These are phyloP conservation scores for Gephyroberyx darwinii DNA, from an alignment of 2,797 vertebrate genomes.

Conservation along the genomic window DNA sequence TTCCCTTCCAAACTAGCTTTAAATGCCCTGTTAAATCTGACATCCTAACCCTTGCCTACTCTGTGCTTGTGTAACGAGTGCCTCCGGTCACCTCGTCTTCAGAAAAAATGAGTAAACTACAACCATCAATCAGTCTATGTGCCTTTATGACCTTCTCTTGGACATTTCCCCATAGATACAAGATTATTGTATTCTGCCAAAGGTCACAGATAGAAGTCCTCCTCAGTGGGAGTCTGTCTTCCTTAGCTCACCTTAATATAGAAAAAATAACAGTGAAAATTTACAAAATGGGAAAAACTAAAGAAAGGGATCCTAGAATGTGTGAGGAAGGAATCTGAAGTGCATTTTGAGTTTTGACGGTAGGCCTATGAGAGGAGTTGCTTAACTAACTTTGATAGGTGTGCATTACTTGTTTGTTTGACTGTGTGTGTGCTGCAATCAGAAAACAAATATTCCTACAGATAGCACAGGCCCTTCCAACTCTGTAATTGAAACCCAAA, in stretches of 20 bases:
- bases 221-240: slow-evolving; percentile 16
- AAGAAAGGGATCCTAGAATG: too few species aligned
- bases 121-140: slow-evolving; percentile 61
- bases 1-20: slow-evolving; percentile 22
- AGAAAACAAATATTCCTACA: background rate
- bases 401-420: background rate
- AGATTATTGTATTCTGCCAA: slow-evolving; percentile 48
- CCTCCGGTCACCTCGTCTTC: slow-evolving; percentile 46
- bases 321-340: too few species aligned
- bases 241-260: background rate
- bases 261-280: too few species aligned
- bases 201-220: slow-evolving; percentile 14
- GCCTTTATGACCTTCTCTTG: slow-evolving; percentile 57
- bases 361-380: too few species aligned
- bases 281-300: too few species aligned
- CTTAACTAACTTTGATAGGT: too few species aligned
- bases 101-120: slow-evolving; percentile 60
- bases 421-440: background rate
- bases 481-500: slow-evolving; percentile 12
- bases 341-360: too few species aligned
- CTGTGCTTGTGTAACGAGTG: slow-evolving; percentile 35
- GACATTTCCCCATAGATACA: slow-evolving; percentile 48
- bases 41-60: slow-evolving; percentile 31
- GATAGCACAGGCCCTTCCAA: background rate
- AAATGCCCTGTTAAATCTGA: slow-evolving; percentile 50